Base-by-base conservation (phyloP, 2,113 vertebrate species). In the Casuarius casuarius region DNA sequence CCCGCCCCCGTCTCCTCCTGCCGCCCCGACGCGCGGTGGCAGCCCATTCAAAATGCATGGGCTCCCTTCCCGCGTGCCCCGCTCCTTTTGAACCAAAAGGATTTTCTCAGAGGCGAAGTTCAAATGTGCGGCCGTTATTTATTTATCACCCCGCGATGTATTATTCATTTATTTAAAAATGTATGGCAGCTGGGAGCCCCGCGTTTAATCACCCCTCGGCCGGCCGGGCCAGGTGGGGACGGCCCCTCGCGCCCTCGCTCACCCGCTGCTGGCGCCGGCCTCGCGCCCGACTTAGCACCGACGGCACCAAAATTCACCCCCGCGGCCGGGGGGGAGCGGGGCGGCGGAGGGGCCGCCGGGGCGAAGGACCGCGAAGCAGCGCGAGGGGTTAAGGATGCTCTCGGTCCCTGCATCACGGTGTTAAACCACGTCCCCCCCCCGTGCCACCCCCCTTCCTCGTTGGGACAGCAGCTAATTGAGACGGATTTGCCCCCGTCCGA, bases 381-480 rank as follows among this genome's bases (percentile, higher is more conserved):
- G 28, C 1, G 7, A 90, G 89, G 87, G 78, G 70, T 92, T 93
- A 83, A 95, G 67, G 95, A 87, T 83, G 68, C 49, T 31, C 61
- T 23, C n/a, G 35, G 35, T 26, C 46, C 58, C 46, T 5, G 38
- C 42, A 11, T 38, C 51, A 77, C 80, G 84, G 52, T 0, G 1
- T 17, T 38, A 38, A 38, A 38, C 38, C 38, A 38, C 8, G 38
- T 38, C 38, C 38, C 38, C 5, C 56, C 72, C 23, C 49, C 59
- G 10, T 42, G 42, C 42, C 42, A 42, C 42, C 52, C 86, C 73
- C 10, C 11, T 73, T 87, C 92, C 89, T 72, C 10, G 17, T 62
- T 14, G 79, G 81, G 90, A 94, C 94, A 91, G 87, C 87, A 94
- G 12, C 97, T 98, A 98, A 98, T 98, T 98, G 98, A 99, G 98